Evolutionary conservation across 2,888 invertebrate genomes (phyloP).

Genomic region (Patella ulyssiponensis): DNA sequence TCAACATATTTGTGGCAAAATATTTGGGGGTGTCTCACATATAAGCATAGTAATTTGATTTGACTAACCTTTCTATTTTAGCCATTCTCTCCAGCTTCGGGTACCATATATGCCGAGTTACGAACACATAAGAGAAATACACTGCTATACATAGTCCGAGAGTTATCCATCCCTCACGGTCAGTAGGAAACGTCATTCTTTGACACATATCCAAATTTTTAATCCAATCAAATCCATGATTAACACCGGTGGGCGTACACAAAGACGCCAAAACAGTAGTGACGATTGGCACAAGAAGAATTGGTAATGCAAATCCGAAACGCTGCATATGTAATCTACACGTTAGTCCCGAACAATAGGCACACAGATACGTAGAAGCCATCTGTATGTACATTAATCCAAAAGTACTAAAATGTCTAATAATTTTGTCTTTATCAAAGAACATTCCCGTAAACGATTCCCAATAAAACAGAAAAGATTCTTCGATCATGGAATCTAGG

Average conservation of each 20-base stretch:
- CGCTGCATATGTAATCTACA: slow-evolving; percentile 74
- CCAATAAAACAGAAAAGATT: not conserved
- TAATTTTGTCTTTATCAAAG: not conserved
- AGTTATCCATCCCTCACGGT: not conserved
- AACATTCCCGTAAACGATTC: not conserved
- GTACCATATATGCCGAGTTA: slow-evolving; percentile 95
- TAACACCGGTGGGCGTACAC: slow-evolving; percentile 16
- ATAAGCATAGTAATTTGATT: not conserved
- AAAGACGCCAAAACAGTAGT: slow-evolving; percentile 23
- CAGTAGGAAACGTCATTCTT: not conserved
- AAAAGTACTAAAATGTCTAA: slow-evolving; percentile 26
- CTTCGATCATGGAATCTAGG: not conserved
- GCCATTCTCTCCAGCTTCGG: slow-evolving; percentile 97
- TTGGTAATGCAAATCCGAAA: slow-evolving; percentile 71
- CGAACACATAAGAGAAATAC: slow-evolving; percentile 94
- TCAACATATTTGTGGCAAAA: too few relatives aligned
- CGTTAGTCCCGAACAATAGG: slow-evolving; percentile 72
- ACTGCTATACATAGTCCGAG: slow-evolving; percentile 73
- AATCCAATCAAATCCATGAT: not conserved
- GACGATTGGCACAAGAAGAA: slow-evolving; percentile 67
- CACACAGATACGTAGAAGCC: slow-evolving; percentile 43
- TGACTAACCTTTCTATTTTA: slow-evolving; percentile 84
- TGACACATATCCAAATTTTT: slow-evolving; percentile 12
- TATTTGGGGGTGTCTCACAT: not conserved
- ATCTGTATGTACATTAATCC: slow-evolving; percentile 40